Evolutionary conservation across 2,888 invertebrate genomes (phyloP), one percentile per base, ranked within the genome.

Genomic region (Platycnemis pennipes): DNA sequence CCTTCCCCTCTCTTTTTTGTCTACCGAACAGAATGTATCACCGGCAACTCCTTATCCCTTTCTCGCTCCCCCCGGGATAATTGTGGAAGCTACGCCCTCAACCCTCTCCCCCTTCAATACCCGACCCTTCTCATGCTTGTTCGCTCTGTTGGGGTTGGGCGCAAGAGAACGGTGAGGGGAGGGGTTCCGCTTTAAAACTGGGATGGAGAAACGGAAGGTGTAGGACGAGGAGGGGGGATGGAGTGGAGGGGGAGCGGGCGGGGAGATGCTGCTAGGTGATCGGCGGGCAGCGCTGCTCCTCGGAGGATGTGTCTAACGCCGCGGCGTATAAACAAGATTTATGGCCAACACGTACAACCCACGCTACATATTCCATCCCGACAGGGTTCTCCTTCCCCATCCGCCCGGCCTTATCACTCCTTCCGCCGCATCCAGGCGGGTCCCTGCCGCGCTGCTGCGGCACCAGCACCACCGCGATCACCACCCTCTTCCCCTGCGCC

Each of bases 291-390:
- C 87, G 87, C 26, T 44, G 89, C 56, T 91, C 56, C 91, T 91
- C 91, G 56, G 63, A 91, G 91, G 45, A 44, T n/a, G 69, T 69
- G 91, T 91, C 91, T 91, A 91, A 91, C 63, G 91, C 91, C 91
- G 69, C 91, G 91, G 91, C 44, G 63, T 44, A 91, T 91, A 91
- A 91, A 91, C 91, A 91, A 91, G 91, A 91, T 91, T 91, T 91
- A 91, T 91, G 91, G 63, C n/a, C 91, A 69, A 91, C 91, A 91
- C 91, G 91, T 91, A 91, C 91, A 91, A 44, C 91, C 91, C 91
- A 91, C 63, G 91, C 91, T 69, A 69, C 69, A 91, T 91, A 42
- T 89, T 89, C 89, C 89, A 53, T 89, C 46, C 53, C 26, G 56
- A 53, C 37, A 56, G 44, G 13, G 77, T 26, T 63, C 91, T 56